Evolutionary conservation across 2,797 vertebrate species (phyloP), one percentile per base, ranked within the genome.

Genomic region (Sitta carolinensis): DNA sequence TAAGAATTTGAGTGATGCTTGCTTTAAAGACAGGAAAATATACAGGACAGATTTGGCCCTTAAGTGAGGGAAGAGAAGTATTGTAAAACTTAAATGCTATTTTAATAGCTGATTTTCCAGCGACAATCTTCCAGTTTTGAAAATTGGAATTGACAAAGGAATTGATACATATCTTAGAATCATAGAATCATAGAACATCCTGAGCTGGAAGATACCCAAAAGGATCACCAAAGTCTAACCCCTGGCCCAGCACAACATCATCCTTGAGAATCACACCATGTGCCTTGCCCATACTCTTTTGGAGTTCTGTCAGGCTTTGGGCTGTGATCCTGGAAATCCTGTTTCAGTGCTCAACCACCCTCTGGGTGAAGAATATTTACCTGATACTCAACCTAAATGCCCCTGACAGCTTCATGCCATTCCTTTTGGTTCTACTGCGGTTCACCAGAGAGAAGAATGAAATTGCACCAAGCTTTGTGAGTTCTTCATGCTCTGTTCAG

Each of bases 211-310:
- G 11, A 21, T 13, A 51, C 14, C 4, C 38, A 30, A 21, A 57
- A 50, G 10, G 5, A 45, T 51, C 29, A 34, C 3, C 5, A 9
- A 58, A 64, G 38, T 51, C 21, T 17, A 77, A 1, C 9, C 17
- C 18, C 9, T 40, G n/a, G 21, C 13, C 11, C 6, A 58, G 7
- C 6, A 47, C 2, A 40, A 1, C 20, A 40, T 3, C 15, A 27
- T 34, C 29, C 21, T 63, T 25, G 40, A 64, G 38, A 26, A 17
- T 34, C 9, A 38, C 6, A 40, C 4, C 29, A 20, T 23, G 13
- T 34, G 5, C 13, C 25, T 38, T 13, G 11, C 45, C 25, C 38
- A 57, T 52, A 52, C 1, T 4, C 29, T 64, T 70, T 23, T 40
- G 27, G 38, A 72, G 7, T 17, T 59, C 21, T 57, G 9, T 23